Base-by-base conservation (phyloP, 1,140 invertebrate species). In the Aphelinus certus region DNA sequence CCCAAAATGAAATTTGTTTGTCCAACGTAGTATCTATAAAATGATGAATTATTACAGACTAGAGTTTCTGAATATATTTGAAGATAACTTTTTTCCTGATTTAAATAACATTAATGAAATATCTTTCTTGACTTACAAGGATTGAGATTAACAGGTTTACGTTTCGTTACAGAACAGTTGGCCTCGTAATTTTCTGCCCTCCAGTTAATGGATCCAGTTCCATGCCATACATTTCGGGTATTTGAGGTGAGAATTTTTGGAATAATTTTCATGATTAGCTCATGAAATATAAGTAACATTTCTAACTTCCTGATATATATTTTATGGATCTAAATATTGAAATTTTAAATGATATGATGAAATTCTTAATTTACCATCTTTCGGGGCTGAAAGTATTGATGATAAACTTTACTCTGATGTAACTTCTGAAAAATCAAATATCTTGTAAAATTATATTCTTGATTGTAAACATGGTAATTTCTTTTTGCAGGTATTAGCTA, bases 351-450 rank as follows among this genome's bases (percentile, higher is more conserved):
- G 7, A 42, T 2, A 75, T 71, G 74, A 75, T 75, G 74, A 75
- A 58, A 64, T 75, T 75, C 51, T 69, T 65, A 6, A 70, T 78
- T 78, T 76, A 75, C 73, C 75, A 83, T 83, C 82, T 83, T 83
- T 83, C 82, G 82, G 82, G 82, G 76, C 80, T 83, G 82, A 83
- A 72, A 79, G 81, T 64, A 79, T 81, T 83, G 82, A 83, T 79
- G 81, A 58, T 63, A 79, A 79, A 76, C 72, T 73, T 71, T 76
- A 77, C 55, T 76, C 73, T 68, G 77, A 77, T 73, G 71, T 42
- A 51, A 26, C 26, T 26, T 26, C 26, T 51, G 4, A 48, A 10
- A 67, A 61, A 60, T 42, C 6, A 49, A 7, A 26, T 3, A 42
- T 46, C 42, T 48, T 57, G 4, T 7, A 7, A 57, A 10, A 57